Conservation (phyloP, 2,797 vertebrate species). For the Okamejei kenojei region DNA sequence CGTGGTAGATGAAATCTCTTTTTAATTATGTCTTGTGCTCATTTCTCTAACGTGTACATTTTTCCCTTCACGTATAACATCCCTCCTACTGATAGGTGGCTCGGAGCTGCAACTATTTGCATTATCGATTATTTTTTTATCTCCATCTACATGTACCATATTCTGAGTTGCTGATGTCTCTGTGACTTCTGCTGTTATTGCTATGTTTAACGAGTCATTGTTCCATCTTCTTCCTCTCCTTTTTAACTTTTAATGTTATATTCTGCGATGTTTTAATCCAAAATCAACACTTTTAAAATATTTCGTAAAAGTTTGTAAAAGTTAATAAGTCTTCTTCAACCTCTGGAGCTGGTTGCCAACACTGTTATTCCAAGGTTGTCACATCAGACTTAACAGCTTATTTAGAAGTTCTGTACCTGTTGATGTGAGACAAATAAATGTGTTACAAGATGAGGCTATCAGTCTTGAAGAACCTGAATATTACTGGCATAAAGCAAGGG, state of each 20-base stretch:
- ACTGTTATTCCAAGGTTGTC: neutral
- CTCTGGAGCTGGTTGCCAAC: neutral
- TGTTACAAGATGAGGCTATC: neutral
- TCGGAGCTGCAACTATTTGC: too few relatives aligned
- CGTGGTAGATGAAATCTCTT: too few relatives aligned
- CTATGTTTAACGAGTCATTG: neutral
- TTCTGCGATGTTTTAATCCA: neutral
- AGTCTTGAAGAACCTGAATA: neutral
- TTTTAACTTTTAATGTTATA: neutral
- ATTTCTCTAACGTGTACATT: too few relatives aligned
- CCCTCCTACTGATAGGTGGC: too few relatives aligned
- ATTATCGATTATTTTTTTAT: neutral
- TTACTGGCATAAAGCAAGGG: slow-evolving; percentile 2
- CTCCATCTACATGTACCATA: neutral
- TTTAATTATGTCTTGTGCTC: too few relatives aligned
- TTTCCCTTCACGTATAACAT: too few relatives aligned
- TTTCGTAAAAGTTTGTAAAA: neutral
- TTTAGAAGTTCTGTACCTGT: neutral
- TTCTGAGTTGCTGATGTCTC: neutral
- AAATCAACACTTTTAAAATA: slow-evolving; percentile 11
- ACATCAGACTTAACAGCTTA: neutral
- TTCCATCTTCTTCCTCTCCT: neutral
- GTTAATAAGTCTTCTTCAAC: neutral
- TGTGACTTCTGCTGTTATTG: neutral
- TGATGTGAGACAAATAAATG: neutral